Base-by-base conservation (phyloP, 2,888 invertebrate species). In the Tetranychus truncatus region DNA sequence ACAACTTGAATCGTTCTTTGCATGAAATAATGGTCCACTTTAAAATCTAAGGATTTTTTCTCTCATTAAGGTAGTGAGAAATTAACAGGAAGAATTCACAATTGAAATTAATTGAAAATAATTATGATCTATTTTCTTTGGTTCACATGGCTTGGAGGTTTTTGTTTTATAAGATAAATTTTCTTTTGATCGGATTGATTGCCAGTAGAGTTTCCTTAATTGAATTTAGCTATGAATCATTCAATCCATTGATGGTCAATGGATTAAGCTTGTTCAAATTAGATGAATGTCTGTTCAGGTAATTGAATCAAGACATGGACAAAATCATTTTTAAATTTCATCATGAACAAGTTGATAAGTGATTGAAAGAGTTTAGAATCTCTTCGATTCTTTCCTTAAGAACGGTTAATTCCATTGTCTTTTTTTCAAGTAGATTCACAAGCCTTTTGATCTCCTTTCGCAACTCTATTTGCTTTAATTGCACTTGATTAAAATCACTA, bases 401-500 rank as follows among this genome's bases (percentile, higher is more conserved):
- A 20, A 9, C 11, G 21, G 11, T 69, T 21, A 69, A 24, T 11
- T 69, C 69, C 18, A 21, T 21, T 69, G 69, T 24, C 21, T 69
- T 69, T 5, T 69, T 21, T 9, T 69, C 69, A 1, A 69, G 20
- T 11, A 21, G 21, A 11, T 20, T 24, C 7, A 69, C 34, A 21
- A 69, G 69, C 4, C 69, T 69, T 24, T n/a, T 18, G 11, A 69
- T 24, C 20, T 69, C 69, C 9, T 69, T 24, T 11, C 69, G 69
- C 1, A 69, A 24, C 11, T 20, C 34, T 69, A 24, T 11, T 69
- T 24, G 69, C 34, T 69, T 69, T 20, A 21, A 11, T 24, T 69
- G 69, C 20, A 69, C 69, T 69, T 69, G 69, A 24, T 69, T 24
- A 24, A 24, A 24, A 24, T 69, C 69, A 20, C 69, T 69, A n/a